Conservation (phyloP, 2,797 vertebrate species). For the Propithecus deckenii region DNA sequence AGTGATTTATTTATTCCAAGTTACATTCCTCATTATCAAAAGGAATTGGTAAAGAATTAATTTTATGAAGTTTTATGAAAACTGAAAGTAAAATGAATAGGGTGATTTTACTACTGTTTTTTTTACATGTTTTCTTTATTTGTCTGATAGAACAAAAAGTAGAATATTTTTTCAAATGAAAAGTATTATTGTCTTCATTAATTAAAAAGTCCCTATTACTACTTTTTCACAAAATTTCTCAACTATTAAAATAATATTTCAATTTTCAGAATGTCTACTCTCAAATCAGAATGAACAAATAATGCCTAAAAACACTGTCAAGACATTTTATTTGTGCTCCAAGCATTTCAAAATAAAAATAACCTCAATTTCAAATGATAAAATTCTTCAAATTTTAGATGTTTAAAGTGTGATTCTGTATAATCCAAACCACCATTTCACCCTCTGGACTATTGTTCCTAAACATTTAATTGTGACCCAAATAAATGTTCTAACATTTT, state of each 20-base stretch:
- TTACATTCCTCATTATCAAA: not conserved
- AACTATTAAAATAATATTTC: not conserved
- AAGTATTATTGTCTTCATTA: not conserved
- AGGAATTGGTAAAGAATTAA: not conserved
- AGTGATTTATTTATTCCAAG: not conserved
- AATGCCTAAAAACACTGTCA: not conserved
- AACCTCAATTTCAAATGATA: not conserved
- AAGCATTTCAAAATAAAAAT: conserved; percentile 5
- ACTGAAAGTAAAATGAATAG: not conserved
- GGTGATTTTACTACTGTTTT: not conserved
- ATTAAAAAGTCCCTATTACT: not conserved
- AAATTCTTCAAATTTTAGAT: not conserved
- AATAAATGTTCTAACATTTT: not conserved
- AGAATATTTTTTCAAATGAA: not conserved
- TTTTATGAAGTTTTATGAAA: not conserved
- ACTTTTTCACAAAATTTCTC: not conserved
- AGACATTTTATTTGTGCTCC: not conserved
- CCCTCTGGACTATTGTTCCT: not conserved
- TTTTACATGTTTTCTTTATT: not conserved
- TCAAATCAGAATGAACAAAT: not conserved
- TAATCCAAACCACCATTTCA: not conserved
- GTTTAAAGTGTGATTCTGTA: not conserved
- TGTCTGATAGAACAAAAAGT: not conserved
- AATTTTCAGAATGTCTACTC: not conserved
- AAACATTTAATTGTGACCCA: conserved; percentile 7